Conservation (phyloP, 1,140 invertebrate genomes). For the Drosophila sp. region DNA sequence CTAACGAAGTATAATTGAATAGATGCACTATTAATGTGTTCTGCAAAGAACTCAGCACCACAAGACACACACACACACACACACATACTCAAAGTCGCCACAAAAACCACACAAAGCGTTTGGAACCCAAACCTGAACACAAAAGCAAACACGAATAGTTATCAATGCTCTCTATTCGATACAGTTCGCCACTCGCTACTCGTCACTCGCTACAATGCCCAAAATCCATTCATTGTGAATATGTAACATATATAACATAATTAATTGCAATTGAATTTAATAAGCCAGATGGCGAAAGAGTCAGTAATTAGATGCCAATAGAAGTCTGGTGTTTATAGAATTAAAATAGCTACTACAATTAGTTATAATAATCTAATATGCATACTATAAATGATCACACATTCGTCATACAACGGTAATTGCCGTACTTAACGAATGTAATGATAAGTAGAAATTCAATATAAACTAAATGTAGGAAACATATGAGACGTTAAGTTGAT, state of each 20-base stretch:
- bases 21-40: slow-evolving; percentile 69
- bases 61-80: slow-evolving; percentile 28
- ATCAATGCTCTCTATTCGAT: slow-evolving; percentile 38
- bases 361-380: too few relatives aligned
- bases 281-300: background rate
- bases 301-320: background rate
- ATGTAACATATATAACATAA: slow-evolving; percentile 67
- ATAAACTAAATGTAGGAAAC: too few relatives aligned
- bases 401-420: too few relatives aligned
- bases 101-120: slow-evolving; percentile 69
- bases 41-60: slow-evolving; percentile 32
- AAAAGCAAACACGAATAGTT: slow-evolving; percentile 36
- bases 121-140: slow-evolving; percentile 3
- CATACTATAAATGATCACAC: too few relatives aligned
- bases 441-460: too few relatives aligned
- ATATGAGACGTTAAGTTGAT: too few relatives aligned
- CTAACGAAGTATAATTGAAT: slow-evolving; percentile 66
- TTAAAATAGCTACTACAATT: too few relatives aligned
- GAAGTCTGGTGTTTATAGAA: too few relatives aligned
- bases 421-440: too few relatives aligned
- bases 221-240: slow-evolving; percentile 54
- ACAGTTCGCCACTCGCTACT: slow-evolving; percentile 21
- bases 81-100: slow-evolving; percentile 58
- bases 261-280: too few relatives aligned
- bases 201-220: slow-evolving; percentile 17